Evolutionary conservation across 2,797 vertebrate species (phyloP).

Genomic region (Anolis apletophallus): DNA sequence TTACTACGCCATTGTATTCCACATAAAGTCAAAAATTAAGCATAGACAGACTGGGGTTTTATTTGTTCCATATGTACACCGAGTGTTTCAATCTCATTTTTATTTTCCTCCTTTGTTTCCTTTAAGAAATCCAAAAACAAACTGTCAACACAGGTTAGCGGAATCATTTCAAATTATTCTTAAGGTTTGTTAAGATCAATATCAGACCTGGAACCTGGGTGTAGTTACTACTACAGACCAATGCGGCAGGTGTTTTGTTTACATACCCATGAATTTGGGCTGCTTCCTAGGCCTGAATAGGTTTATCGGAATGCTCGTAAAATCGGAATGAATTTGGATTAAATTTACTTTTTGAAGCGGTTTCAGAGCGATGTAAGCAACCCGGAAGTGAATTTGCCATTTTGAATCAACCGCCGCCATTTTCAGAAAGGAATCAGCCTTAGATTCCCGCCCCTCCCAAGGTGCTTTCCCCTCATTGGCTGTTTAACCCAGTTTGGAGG

Average conservation of each 20-base stretch:
- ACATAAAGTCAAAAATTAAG: background rate
- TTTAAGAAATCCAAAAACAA: background rate
- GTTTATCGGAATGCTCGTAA: too few relatives aligned
- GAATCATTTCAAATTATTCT: conserved; percentile 1
- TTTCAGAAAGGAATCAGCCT: too few relatives aligned
- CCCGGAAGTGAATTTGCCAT: too few relatives aligned
- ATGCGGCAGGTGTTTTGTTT: background rate
- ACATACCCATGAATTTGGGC: background rate
- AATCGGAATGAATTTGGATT: too few relatives aligned
- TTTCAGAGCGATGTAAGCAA: too few relatives aligned
- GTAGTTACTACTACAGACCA: background rate
- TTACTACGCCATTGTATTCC: background rate
- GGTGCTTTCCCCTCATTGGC: too few relatives aligned
- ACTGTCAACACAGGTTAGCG: background rate
- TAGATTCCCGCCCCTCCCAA: too few relatives aligned
- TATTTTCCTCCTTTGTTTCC: background rate
- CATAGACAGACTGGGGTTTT: background rate
- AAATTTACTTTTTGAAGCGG: too few relatives aligned
- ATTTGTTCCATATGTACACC: background rate
- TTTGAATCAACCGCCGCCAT: too few relatives aligned
- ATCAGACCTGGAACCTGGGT: background rate
- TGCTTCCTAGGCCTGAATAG: too few relatives aligned
- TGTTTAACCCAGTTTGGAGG: too few relatives aligned
- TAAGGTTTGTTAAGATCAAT: background rate
- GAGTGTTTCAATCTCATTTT: background rate